These are phyloP conservation scores for Drosophila miranda DNA, from an alignment of 1,140 invertebrate species.

Conservation along the genomic window DNA sequence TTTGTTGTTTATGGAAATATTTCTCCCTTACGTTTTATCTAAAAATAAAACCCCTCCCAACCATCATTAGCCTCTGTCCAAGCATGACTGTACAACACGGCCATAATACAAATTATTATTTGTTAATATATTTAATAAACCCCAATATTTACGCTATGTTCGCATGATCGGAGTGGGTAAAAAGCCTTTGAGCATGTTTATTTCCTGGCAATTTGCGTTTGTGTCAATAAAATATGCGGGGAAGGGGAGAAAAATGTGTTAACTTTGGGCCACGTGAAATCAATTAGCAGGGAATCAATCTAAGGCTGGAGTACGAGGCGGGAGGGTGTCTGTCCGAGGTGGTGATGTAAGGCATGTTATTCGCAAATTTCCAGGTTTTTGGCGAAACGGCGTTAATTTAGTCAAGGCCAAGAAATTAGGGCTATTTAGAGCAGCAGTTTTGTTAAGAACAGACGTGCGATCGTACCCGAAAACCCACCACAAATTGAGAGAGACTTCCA, in stretches of 20 bases:
- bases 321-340: conserved; percentile 11
- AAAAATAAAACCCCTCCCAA: not conserved
- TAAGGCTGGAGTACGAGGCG: conserved; percentile 2
- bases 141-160: conserved; percentile 42
- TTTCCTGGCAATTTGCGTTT: conserved; percentile 22
- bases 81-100: conserved; percentile 18
- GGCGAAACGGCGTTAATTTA: conserved; percentile 69
- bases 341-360: conserved; percentile 65
- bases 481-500: conserved; percentile 15
- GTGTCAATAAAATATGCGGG: conserved; percentile 1
- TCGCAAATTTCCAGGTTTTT: conserved; percentile 58
- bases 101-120: conserved; percentile 3
- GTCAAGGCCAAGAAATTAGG: conserved; percentile 54
- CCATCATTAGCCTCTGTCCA: not conserved
- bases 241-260: conserved; percentile 26
- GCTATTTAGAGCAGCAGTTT: conserved; percentile 53
- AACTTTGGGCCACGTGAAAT: conserved; percentile 69
- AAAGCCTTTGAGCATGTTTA: conserved; percentile 15
- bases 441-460: conserved; percentile 16
- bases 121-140: conserved; percentile 24
- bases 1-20: no score
- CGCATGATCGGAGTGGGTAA: conserved; percentile 20
- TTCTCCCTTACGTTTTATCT: not conserved
- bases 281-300: conserved; percentile 65
- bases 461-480: conserved; percentile 21